Percentiles rank a stretch among this genome's conserved stretches.
phyloP scores from a whole-genome alignment of 2,113 vertebrate species.

The Lamprologus tigripictilis region DNA sequence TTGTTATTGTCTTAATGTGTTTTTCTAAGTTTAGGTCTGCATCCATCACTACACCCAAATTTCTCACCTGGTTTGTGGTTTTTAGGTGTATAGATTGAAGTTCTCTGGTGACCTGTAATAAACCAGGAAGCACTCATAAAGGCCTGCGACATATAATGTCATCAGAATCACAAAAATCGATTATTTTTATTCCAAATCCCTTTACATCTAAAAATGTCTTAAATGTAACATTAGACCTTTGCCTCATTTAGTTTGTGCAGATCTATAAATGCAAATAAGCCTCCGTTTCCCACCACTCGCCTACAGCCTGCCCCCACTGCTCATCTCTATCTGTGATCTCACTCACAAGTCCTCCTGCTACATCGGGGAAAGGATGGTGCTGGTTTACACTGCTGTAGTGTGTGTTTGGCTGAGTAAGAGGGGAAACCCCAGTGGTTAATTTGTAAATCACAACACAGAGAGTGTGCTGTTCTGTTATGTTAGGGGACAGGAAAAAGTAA shows the following conservation, averaged over 20 bases:
- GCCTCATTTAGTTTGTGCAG: not conserved
- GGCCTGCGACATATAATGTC: rapidly evolving
- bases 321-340: not conserved
- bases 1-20: too few relatives aligned
- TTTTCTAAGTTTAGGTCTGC: too few relatives aligned
- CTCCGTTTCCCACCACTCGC: not conserved
- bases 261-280: not conserved
- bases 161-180: not conserved
- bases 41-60: too few relatives aligned
- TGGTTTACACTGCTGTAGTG: not conserved
- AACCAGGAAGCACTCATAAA: not conserved
- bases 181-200: not conserved
- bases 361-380: not conserved
- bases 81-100: too few relatives aligned
- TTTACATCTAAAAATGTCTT: not conserved
- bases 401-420: not conserved
- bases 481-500: not conserved
- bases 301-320: not conserved
- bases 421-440: not conserved
- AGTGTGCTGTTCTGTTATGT: not conserved
- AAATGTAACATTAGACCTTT: not conserved
- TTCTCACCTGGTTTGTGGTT: too few relatives aligned
- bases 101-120: too few relatives aligned
- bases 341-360: not conserved
- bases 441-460: not conserved